phyloP scores from a whole-genome alignment of 2,888 invertebrate genomes.

The Notocelia uddmanniana region DNA sequence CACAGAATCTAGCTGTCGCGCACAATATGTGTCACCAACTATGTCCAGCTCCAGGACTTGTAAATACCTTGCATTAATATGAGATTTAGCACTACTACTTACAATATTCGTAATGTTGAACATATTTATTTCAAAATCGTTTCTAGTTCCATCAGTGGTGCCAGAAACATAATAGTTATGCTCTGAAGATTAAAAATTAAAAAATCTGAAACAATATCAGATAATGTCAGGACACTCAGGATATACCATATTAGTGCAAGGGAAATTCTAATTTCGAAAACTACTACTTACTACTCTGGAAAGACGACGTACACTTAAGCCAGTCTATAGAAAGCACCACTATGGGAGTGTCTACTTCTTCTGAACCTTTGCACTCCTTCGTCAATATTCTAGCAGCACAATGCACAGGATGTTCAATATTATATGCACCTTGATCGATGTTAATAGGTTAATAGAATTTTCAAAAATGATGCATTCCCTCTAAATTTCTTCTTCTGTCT shows the following conservation, averaged over 20 bases:
- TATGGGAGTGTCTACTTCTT: conserved; percentile 59
- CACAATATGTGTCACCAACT: conserved; percentile 54
- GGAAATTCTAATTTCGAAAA: conserved; percentile 22
- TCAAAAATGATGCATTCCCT: conserved; percentile 67
- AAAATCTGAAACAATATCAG: background rate
- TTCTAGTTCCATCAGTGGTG: background rate
- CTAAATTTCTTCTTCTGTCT: conserved; percentile 25
- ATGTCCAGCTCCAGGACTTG: conserved; percentile 30
- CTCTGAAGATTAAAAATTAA: too few relatives aligned
- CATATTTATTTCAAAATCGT: background rate
- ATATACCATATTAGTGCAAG: conserved; percentile 37
- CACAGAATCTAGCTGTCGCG: conserved; percentile 75
- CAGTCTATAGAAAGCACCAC: conserved; percentile 71
- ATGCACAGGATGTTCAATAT: conserved; percentile 63
- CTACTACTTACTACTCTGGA: conserved; percentile 48
- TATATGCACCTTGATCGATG: conserved; percentile 69
- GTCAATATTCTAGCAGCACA: conserved; percentile 72
- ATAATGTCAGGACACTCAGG: background rate
- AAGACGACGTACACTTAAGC: conserved; percentile 60
- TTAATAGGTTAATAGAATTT: conserved; percentile 55
- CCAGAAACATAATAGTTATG: conserved; percentile 6
- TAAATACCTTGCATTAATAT: conserved; percentile 42
- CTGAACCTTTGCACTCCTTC: conserved; percentile 71
- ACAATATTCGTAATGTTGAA: background rate
- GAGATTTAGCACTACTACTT: background rate